Percentiles rank a stretch among this genome's conserved stretches.
phyloP scores from a whole-genome alignment of 2,797 vertebrate species.

The Gallinago solitaria region DNA sequence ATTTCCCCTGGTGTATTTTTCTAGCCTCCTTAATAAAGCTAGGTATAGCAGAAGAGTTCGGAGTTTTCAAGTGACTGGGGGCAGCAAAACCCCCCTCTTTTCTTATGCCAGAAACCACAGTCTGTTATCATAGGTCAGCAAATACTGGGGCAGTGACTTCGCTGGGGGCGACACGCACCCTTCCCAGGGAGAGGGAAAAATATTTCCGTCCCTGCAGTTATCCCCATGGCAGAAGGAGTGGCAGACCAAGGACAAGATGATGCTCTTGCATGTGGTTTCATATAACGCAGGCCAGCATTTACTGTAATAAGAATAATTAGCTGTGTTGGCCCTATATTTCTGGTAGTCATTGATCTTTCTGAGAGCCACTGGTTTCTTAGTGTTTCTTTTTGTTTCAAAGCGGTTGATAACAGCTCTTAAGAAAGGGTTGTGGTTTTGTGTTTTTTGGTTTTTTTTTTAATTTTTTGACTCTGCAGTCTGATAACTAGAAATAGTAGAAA shows the following conservation, averaged over 20 bases:
- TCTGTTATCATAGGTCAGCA: not conserved
- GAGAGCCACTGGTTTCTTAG: not conserved
- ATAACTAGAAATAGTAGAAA: not conserved
- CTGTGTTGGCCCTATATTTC: not conserved
- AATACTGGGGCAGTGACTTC: not conserved
- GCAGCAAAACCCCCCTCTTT: not conserved
- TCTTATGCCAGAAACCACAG: not conserved
- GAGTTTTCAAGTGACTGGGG: not conserved
- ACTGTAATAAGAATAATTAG: not conserved
- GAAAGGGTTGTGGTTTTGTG: not conserved
- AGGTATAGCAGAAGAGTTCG: not conserved
- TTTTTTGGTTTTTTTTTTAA: not conserved
- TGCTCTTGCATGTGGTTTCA: not conserved
- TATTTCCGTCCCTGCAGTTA: not conserved
- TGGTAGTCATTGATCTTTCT: not conserved
- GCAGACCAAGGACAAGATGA: not conserved
- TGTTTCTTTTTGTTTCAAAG: not conserved
- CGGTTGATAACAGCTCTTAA: not conserved
- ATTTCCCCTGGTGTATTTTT: not conserved
- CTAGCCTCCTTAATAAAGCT: not conserved
- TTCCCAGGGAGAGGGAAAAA: not conserved
- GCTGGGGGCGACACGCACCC: fast-evolving
- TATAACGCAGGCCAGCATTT: not conserved
- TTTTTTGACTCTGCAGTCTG: not conserved
- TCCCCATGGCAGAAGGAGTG: not conserved